Conservation (phyloP, 2,797 vertebrate species). For the Hypotaenidia philippensis region DNA sequence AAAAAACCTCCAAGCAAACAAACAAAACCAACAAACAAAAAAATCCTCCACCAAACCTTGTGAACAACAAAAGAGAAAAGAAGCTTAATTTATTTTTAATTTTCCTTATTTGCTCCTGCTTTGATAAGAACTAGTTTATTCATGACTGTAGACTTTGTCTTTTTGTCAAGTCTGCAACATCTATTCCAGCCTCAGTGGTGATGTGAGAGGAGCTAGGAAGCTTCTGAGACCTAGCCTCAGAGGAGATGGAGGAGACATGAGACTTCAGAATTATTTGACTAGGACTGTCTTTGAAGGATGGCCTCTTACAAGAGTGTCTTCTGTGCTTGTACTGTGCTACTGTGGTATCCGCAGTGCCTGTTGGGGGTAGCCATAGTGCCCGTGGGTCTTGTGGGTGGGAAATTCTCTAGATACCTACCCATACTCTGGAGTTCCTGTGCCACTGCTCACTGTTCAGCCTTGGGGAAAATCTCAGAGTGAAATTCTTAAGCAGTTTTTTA, state of each 20-base stretch:
- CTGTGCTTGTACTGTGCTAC: no score
- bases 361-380: no score
- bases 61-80: fast-evolving
- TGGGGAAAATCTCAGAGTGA: no score
- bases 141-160: background rate
- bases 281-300: background rate
- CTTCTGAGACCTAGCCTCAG: background rate
- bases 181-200: background rate
- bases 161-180: background rate
- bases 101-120: background rate
- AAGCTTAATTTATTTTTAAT: background rate
- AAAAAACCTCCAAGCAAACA: background rate
- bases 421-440: no score
- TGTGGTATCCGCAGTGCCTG: no score
- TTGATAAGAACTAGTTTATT: background rate
- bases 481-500: no score
- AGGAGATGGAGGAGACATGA: background rate
- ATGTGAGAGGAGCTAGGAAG: background rate
- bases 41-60: background rate
- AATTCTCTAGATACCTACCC: no score
- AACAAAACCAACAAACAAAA: background rate
- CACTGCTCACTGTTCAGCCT: no score
- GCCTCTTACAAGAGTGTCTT: background rate
- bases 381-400: no score
- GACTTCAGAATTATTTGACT: background rate